These are phyloP conservation scores for Pocillopora verrucosa DNA, from an alignment of 64 coral and sea anemone genomes.

Conservation along the genomic window DNA sequence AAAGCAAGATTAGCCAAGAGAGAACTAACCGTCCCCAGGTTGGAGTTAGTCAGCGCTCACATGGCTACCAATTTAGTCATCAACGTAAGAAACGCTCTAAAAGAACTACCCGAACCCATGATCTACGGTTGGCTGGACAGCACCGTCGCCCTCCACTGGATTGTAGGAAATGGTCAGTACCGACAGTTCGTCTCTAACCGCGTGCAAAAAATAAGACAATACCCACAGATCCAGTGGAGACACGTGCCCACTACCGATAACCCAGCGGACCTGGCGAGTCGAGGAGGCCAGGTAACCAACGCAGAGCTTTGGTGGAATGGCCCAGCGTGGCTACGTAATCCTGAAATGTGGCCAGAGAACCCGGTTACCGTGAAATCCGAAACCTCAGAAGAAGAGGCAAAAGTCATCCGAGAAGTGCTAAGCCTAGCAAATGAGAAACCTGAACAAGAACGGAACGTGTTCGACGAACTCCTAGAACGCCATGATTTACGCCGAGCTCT, in stretches of 20 bases:
- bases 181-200: conserved; percentile 17
- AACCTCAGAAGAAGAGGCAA: conserved; percentile 29
- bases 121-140: conserved; percentile 14
- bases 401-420: conserved; percentile 36
- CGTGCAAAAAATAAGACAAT: not conserved
- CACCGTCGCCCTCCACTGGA: conserved; percentile 24
- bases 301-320: no score
- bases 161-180: no score
- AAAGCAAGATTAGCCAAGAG: no score
- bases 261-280: no score
- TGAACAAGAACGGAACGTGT: not conserved
- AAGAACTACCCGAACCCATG: no score
- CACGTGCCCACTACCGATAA: no score
- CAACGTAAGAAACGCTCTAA: no score
- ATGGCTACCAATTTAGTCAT: no score
- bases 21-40: no score
- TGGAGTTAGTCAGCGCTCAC: no score
- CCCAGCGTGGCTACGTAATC: not conserved
- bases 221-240: no score
- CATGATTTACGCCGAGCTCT: not conserved
- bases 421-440: not conserved
- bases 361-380: conserved; percentile 15
- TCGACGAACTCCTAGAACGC: not conserved
- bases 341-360: conserved; percentile 46
- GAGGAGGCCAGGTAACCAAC: no score